Evolutionary conservation across 30 jellyfish, hydroid and myxozoan genomes (phyloP), one percentile per base, ranked within the genome.

Genomic region (Cassiopea xamachana): DNA sequence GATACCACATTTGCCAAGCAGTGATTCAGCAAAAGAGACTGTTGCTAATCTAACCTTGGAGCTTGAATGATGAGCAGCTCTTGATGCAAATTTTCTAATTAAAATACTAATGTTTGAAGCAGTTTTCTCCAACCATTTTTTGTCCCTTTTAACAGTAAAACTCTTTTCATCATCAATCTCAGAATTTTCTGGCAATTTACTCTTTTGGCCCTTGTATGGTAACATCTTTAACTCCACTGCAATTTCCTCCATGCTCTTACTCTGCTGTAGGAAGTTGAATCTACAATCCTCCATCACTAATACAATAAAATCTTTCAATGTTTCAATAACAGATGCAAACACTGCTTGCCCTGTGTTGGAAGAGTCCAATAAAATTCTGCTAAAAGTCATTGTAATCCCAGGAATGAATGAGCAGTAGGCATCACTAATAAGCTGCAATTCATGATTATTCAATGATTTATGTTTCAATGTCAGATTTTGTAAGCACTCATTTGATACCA

Each of bases 331-430:
- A 18, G 81, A 67, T 45, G 80, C 43, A 1, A 81, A 39, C 60
- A 90, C 74, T 50, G 60, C 74, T 51, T 90, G 97, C 9, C 91
- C 89, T 68, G 75, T 77, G 76, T 94, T 87, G 7, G 91, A 61
- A n/a, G 85, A 49, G 16, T 87, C 86, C 10, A 49, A 19, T 0
- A 94, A 46, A 43, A 86, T 59, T 50, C 92, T 75, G 72, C 93
- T 86, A 0, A 91, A 79, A 48, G 92, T 0, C 60, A 87, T 50
- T 7, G 97, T 79, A 14, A 91, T 91, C 9, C 98, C 98, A 58
- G 98, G 98, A 2, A 90, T 83, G 71, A 94, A 94, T 1, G 97
- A 80, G 60, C 97, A 86, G 69, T 73, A 84, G 1, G 73, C 86
- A 48, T 89, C 89, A 85, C 98, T 93, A 1, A 84, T 71, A 5